phyloP scores from a whole-genome alignment of 2,797 vertebrate genomes.

The Acestrorhynchus altus region DNA sequence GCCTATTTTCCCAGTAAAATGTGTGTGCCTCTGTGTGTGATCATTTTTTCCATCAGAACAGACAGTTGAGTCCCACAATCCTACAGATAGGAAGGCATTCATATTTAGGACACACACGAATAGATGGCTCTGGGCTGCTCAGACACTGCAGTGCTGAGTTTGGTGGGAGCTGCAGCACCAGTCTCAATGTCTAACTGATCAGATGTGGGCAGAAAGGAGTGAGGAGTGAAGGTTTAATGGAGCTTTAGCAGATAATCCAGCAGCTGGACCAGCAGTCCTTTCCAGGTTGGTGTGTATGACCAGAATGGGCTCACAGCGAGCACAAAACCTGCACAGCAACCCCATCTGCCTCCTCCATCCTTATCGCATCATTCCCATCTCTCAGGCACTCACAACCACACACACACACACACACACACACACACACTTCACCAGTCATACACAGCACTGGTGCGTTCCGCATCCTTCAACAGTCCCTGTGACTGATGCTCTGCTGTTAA shows the following conservation, averaged over 20 bases:
- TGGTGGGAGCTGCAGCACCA: slow-evolving; percentile 56
- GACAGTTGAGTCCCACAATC: not conserved
- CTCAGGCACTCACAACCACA: not conserved
- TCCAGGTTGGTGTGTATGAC: not conserved
- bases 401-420: slow-evolving; percentile 15
- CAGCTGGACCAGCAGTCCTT: not conserved
- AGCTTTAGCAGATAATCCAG: not conserved
- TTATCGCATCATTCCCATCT: not conserved
- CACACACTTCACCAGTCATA: not conserved
- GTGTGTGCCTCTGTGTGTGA: too few species aligned
- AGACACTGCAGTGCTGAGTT: slow-evolving; percentile 63
- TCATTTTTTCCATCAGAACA: not conserved
- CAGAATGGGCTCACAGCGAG: slow-evolving; percentile 9
- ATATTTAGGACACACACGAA: slow-evolving; percentile 33
- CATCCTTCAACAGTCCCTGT: not conserved
- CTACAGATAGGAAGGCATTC: not conserved
- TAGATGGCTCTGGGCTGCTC: slow-evolving; percentile 25
- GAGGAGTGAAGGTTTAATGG: not conserved
- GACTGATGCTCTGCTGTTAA: slow-evolving; percentile 31
- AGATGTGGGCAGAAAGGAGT: not conserved
- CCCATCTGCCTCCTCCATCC: slow-evolving; percentile 14
- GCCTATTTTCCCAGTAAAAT: too few species aligned
- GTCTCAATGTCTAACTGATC: slow-evolving; percentile 49
- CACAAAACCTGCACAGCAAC: slow-evolving; percentile 1
- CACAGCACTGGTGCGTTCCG: slow-evolving; percentile 12